Percentiles rank a stretch among this genome's conserved stretches.
Conservation (phyloP, 2,797 vertebrate genomes). For the Pteropus rufus region DNA sequence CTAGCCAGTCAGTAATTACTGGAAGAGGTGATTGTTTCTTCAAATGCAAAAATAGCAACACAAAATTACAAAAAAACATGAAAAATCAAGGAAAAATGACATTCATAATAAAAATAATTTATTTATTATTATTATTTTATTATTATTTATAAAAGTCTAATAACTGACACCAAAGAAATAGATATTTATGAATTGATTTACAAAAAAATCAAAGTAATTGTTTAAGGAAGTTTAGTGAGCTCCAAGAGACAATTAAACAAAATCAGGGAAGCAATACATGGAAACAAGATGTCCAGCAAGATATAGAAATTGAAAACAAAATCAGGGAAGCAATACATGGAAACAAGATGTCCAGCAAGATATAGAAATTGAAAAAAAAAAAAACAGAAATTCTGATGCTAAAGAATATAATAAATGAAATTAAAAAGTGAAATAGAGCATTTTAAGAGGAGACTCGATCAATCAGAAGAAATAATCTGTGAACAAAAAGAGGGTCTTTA, state of each 20-base stretch:
- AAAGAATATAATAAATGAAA: background rate
- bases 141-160: too few relatives aligned
- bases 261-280: background rate
- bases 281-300: background rate
- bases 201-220: background rate
- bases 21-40: background rate
- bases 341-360: background rate
- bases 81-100: background rate
- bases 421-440: background rate
- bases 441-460: background rate
- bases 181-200: background rate
- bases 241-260: background rate
- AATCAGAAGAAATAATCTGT: background rate
- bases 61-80: background rate
- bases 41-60: background rate
- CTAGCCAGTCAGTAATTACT: background rate
- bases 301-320: background rate
- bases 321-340: background rate
- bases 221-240: background rate
- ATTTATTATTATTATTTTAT: too few relatives aligned
- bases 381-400: background rate
- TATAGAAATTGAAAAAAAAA: background rate
- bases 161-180: background rate
- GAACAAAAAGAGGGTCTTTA: background rate
- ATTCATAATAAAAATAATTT: background rate